These are phyloP conservation scores for Neoaliturus tenellus DNA, from an alignment of 2,888 invertebrate genomes.

Conservation along the genomic window DNA sequence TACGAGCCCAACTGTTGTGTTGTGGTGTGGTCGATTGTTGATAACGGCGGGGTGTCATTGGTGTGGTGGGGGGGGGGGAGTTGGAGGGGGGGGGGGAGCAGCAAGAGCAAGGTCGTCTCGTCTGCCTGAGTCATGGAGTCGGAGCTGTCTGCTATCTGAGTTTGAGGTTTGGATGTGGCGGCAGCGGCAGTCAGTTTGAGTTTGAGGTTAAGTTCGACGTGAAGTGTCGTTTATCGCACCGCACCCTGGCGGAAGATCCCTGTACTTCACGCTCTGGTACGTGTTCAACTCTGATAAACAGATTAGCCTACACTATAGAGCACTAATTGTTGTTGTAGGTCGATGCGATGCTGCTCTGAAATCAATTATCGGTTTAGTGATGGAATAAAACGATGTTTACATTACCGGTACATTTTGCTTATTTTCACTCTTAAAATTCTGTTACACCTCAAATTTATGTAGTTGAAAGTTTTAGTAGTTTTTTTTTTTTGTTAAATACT, in stretches of 20 bases:
- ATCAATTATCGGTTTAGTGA: no score
- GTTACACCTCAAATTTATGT: no score
- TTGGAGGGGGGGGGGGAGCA: neutral
- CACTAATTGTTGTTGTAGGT: no score
- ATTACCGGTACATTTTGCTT: no score
- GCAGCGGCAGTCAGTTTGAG: neutral
- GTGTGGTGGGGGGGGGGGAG: neutral
- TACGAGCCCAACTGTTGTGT: neutral
- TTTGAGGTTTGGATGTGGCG: neutral
- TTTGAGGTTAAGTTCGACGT: neutral
- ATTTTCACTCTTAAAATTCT: no score
- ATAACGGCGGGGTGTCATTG: neutral
- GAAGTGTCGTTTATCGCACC: neutral
- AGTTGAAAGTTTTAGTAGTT: no score
- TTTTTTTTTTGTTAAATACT: no score
- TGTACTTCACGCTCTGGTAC: constrained; percentile 13
- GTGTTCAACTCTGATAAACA: constrained; percentile 13
- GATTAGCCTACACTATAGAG: no score
- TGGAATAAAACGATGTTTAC: no score
- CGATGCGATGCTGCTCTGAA: no score
- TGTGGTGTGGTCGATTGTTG: neutral
- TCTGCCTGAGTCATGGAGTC: no score
- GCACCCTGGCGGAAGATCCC: constrained; percentile 5
- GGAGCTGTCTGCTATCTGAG: neutral
- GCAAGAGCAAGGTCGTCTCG: neutral